phyloP scores from a whole-genome alignment of 2,797 vertebrate genomes.

The Enteromius thamalakanensis region DNA sequence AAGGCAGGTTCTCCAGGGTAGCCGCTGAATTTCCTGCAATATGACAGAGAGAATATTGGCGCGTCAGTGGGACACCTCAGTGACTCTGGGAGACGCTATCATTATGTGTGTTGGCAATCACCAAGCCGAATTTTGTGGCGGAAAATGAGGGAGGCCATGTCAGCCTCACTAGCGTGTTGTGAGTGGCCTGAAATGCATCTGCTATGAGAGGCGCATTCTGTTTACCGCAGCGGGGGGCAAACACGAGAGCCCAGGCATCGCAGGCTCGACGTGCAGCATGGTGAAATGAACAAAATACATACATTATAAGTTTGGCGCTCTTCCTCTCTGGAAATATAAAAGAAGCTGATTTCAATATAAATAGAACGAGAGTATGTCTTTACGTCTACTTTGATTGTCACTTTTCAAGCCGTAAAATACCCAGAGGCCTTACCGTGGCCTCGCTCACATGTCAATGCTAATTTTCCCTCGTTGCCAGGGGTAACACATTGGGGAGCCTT shows the following conservation, averaged over 20 bases:
- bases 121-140: slow-evolving; percentile 81
- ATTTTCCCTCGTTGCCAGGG: slow-evolving; percentile 80
- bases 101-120: slow-evolving; percentile 89
- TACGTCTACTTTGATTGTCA: slow-evolving; percentile 79
- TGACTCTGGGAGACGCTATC: slow-evolving; percentile 88
- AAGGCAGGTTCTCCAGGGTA: slow-evolving; percentile 75
- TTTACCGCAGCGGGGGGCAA: slow-evolving; percentile 83
- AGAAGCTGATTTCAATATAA: slow-evolving; percentile 86
- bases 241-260: slow-evolving; percentile 75
- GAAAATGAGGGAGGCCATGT: slow-evolving; percentile 69
- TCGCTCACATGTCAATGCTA: slow-evolving; percentile 82
- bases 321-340: slow-evolving; percentile 42
- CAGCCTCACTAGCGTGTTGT: slow-evolving; percentile 72
- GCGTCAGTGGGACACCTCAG: slow-evolving; percentile 85
- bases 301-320: slow-evolving; percentile 74
- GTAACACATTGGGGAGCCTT: slow-evolving; percentile 75
- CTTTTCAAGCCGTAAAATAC: slow-evolving; percentile 74
- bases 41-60: slow-evolving; percentile 79
- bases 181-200: slow-evolving; percentile 79
- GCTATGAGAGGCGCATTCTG: slow-evolving; percentile 80
- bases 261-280: slow-evolving; percentile 75
- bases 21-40: slow-evolving; percentile 70
- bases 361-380: slow-evolving; percentile 78
- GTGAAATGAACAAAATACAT: slow-evolving; percentile 85
- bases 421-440: slow-evolving; percentile 73